A percentile compares a stretch with the other conserved stretches of the same genome.
These are phyloP conservation scores for Microplitis deprimator DNA, from an alignment of 2,888 invertebrate genomes.

Conservation along the genomic window DNA sequence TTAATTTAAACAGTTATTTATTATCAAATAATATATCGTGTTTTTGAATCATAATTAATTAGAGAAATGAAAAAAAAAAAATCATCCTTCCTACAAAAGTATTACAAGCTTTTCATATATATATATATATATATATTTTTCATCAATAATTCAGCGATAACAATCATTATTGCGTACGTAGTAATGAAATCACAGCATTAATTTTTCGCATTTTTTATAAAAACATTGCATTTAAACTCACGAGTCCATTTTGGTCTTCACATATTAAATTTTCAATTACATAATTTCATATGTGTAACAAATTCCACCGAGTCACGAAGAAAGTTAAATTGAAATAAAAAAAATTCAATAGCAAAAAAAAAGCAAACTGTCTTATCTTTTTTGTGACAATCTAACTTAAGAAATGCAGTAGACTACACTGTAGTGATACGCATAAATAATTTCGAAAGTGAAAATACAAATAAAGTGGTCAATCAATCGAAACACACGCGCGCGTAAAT, in stretches of 20 bases:
- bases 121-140: not conserved
- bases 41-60: not conserved
- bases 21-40: not conserved
- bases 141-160: not conserved
- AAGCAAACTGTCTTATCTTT: not conserved
- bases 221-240: not conserved
- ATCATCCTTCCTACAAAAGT: not conserved
- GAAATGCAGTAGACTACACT: not conserved
- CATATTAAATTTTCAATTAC: not conserved
- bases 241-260: not conserved
- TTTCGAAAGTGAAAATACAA: conserved; percentile 1
- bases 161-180: not conserved
- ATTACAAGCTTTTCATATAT: too few relatives aligned
- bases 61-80: not conserved
- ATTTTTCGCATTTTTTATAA: not conserved
- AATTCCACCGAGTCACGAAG: not conserved
- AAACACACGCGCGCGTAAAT: not conserved
- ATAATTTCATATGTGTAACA: not conserved
- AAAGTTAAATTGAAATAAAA: not conserved
- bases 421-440: not conserved
- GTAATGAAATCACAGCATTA: not conserved
- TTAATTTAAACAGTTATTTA: too few relatives aligned
- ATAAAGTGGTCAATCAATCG: not conserved
- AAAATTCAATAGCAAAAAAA: not conserved
- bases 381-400: not conserved